phyloP scores from a whole-genome alignment of 2,888 invertebrate species.

The Omphaloscelis lunosa region DNA sequence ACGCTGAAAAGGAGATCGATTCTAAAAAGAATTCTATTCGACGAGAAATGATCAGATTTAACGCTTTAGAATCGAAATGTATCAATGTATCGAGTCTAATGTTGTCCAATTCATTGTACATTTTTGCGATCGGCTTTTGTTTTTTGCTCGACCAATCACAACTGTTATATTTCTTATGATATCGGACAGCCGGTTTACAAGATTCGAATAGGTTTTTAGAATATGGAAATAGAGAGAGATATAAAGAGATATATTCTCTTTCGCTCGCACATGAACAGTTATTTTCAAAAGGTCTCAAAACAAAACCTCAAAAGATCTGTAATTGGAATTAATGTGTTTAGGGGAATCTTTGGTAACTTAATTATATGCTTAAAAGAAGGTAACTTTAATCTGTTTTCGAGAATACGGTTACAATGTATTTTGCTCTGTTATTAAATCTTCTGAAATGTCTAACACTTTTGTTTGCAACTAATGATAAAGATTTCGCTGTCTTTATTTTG shows the following conservation, averaged over 20 bases:
- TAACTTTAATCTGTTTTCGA: slow-evolving; percentile 30
- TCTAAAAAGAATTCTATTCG: slow-evolving; percentile 27
- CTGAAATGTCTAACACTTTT: slow-evolving; percentile 39
- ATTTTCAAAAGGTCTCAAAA: slow-evolving; percentile 11
- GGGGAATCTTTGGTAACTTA: slow-evolving; percentile 56
- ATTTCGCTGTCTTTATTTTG: slow-evolving; percentile 16
- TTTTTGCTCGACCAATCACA: background rate
- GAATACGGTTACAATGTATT: slow-evolving; percentile 48
- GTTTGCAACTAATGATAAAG: slow-evolving; percentile 28
- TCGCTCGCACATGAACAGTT: background rate
- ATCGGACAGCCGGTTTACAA: background rate
- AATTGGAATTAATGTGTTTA: slow-evolving; percentile 70
- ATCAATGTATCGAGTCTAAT: background rate
- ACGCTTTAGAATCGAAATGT: slow-evolving; percentile 12
- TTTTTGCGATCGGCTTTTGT: background rate
- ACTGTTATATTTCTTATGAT: background rate
- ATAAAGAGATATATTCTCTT: background rate
- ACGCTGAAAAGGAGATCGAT: slow-evolving; percentile 33
- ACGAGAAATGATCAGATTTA: slow-evolving; percentile 7
- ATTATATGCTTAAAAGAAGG: slow-evolving; percentile 63
- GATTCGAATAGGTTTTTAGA: background rate
- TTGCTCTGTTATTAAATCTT: slow-evolving; percentile 47
- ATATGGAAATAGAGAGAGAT: background rate
- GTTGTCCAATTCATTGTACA: background rate
- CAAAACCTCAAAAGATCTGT: slow-evolving; percentile 36